Conservation (phyloP, 2,888 invertebrate species). For the Polydrusus pterygomalis region DNA sequence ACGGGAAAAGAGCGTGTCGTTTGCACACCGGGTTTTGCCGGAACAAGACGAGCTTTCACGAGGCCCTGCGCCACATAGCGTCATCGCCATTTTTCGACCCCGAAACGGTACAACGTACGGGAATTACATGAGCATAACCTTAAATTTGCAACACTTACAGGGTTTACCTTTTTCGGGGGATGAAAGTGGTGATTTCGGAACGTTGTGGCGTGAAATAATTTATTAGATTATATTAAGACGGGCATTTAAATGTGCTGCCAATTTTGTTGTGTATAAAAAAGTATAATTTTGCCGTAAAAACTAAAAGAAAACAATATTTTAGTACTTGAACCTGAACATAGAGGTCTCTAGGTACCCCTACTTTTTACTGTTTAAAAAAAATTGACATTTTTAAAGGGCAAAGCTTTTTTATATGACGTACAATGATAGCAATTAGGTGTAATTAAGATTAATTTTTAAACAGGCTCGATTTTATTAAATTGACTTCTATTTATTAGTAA, state of each 20-base stretch:
- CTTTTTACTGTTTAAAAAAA: constrained; percentile 6
- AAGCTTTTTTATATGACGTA: constrained; percentile 14
- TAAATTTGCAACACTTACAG: constrained; percentile 10
- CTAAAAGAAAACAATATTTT: constrained; percentile 2
- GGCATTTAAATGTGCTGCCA: constrained; percentile 38
- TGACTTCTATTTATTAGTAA: constrained; percentile 15
- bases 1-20: constrained; percentile 91
- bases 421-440: constrained; percentile 10
- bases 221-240: constrained; percentile 32
- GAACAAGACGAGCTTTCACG: constrained; percentile 51
- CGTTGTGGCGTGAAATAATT: constrained; percentile 10
- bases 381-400: background rate
- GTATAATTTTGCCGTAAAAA: background rate
- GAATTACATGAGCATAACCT: background rate
- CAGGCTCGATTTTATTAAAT: background rate
- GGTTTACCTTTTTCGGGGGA: constrained; percentile 1
- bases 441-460: constrained; percentile 8
- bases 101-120: background rate
- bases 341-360: background rate
- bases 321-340: constrained; percentile 5
- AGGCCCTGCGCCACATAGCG: constrained; percentile 9
- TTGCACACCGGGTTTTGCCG: constrained; percentile 82
- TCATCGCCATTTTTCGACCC: constrained; percentile 18
- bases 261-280: constrained; percentile 17
- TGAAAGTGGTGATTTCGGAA: background rate